These are phyloP conservation scores for Syrphus vitripennis DNA, from an alignment of 2,888 invertebrate species.

Conservation along the genomic window DNA sequence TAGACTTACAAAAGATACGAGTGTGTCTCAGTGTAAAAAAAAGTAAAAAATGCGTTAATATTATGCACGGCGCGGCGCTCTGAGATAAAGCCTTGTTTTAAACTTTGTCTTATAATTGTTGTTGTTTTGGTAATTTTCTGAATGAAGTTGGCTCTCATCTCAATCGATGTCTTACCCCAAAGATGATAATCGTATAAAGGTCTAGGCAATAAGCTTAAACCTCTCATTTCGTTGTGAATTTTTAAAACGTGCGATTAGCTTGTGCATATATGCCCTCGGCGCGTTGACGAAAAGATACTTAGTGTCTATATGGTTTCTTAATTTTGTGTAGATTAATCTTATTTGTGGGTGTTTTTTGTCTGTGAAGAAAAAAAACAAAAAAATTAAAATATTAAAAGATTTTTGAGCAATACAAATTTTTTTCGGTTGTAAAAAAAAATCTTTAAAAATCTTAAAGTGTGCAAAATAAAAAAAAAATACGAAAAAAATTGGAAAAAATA, in stretches of 20 bases:
- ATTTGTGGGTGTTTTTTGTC: not conserved
- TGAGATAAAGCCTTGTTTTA: slow-evolving; percentile 61
- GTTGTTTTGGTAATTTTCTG: slow-evolving; percentile 38
- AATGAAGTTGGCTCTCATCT: slow-evolving; percentile 67
- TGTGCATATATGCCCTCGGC: slow-evolving; percentile 55
- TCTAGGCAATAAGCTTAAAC: slow-evolving; percentile 60
- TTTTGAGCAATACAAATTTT: no score
- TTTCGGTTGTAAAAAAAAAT: no score
- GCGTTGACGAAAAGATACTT: slow-evolving; percentile 2
- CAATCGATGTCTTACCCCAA: slow-evolving; percentile 58
- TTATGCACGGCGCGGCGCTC: slow-evolving; percentile 47
- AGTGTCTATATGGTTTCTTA: slow-evolving; percentile 25
- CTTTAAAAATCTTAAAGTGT: not conserved
- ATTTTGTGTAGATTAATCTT: not conserved
- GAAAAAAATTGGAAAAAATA: not conserved
- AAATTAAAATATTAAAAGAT: not conserved
- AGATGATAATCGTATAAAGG: slow-evolving; percentile 70
- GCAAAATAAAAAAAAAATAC: not conserved
- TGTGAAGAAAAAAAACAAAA: not conserved
- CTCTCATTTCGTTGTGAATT: slow-evolving; percentile 67
- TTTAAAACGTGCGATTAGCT: slow-evolving; percentile 65
- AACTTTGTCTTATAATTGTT: slow-evolving; percentile 30
- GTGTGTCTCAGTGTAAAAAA: not conserved
- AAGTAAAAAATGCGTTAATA: slow-evolving; percentile 53
- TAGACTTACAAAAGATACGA: slow-evolving; percentile 22